A percentile compares a stretch with the other conserved stretches of the same genome.
Conservation (phyloP, 2,113 vertebrate genomes). For the Phainopepla nitens region DNA sequence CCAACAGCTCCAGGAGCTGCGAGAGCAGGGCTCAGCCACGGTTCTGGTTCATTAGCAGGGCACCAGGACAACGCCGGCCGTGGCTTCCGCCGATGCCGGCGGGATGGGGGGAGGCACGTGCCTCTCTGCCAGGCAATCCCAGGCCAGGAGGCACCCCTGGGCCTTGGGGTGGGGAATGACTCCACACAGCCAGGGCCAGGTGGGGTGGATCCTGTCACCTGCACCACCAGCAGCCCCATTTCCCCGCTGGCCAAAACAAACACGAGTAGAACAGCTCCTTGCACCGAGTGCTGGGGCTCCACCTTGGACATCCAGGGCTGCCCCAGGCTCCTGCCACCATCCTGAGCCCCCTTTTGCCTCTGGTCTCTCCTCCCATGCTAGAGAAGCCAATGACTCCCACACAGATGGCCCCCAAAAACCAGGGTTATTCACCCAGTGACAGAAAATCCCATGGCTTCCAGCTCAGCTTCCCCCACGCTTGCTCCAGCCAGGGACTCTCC, state of each 20-base stretch:
- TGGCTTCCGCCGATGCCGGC: accelerated
- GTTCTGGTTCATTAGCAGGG: background rate
- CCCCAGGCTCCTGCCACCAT: background rate
- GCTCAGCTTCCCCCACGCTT: background rate
- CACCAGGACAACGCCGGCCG: accelerated
- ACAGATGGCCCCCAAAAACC: background rate
- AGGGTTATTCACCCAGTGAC: accelerated
- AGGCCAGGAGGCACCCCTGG: background rate
- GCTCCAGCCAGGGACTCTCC: background rate
- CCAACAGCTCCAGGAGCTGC: background rate
- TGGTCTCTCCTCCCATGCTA: accelerated
- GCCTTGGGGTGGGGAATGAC: background rate
- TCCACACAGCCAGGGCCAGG: background rate
- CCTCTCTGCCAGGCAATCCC: background rate
- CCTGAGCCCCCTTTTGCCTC: accelerated
- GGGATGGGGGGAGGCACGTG: accelerated
- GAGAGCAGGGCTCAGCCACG: background rate
- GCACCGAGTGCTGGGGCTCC: background rate
- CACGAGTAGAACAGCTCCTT: background rate
- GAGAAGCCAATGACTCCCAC: accelerated
- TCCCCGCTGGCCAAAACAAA: background rate
- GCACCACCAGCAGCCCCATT: background rate
- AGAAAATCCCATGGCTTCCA: background rate
- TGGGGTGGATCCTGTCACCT: constrained; percentile 11
- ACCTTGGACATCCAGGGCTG: accelerated